Conservation (phyloP, 1,140 invertebrate species). For the Drosophila biarmipes region DNA sequence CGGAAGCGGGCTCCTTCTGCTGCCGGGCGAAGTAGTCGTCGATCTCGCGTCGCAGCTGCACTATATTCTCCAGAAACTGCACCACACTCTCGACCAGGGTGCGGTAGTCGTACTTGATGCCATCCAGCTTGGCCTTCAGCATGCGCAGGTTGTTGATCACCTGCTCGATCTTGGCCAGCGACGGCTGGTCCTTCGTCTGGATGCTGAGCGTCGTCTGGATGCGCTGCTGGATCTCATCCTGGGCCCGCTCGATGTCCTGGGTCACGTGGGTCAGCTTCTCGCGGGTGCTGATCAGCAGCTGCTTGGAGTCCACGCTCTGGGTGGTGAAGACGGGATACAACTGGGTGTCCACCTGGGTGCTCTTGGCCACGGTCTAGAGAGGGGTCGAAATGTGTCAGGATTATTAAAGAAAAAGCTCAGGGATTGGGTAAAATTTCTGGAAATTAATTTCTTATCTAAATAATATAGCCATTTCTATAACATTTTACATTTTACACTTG, state of each 20-base stretch:
- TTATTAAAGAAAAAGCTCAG: no score
- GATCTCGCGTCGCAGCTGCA: slow-evolving; percentile 72
- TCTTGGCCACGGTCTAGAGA: slow-evolving; percentile 90
- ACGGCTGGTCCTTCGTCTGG: slow-evolving; percentile 86
- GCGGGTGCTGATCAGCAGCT: slow-evolving; percentile 85
- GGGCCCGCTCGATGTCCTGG: slow-evolving; percentile 89
- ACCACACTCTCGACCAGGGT: slow-evolving; percentile 89
- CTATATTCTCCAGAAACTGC: slow-evolving; percentile 75
- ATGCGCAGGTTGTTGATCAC: slow-evolving; percentile 80
- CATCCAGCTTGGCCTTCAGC: slow-evolving; percentile 86
- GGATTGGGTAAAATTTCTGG: no score
- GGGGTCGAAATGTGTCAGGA: no score
- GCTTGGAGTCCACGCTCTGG: slow-evolving; percentile 86
- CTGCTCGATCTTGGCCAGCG: slow-evolving; percentile 88
- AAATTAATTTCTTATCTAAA: no score
- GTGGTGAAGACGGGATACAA: slow-evolving; percentile 91
- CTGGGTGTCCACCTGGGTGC: slow-evolving; percentile 90
- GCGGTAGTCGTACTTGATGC: slow-evolving; percentile 90
- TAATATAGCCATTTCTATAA: no score
- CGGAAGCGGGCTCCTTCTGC: slow-evolving; percentile 8
- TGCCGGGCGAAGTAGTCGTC: slow-evolving; percentile 66
- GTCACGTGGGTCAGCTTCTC: slow-evolving; percentile 87
- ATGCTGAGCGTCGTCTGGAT: slow-evolving; percentile 86
- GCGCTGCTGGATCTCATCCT: slow-evolving; percentile 89
- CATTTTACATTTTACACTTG: no score